phyloP scores from a whole-genome alignment of 2,113 vertebrate species.

The Rhadina sibilatrix region DNA sequence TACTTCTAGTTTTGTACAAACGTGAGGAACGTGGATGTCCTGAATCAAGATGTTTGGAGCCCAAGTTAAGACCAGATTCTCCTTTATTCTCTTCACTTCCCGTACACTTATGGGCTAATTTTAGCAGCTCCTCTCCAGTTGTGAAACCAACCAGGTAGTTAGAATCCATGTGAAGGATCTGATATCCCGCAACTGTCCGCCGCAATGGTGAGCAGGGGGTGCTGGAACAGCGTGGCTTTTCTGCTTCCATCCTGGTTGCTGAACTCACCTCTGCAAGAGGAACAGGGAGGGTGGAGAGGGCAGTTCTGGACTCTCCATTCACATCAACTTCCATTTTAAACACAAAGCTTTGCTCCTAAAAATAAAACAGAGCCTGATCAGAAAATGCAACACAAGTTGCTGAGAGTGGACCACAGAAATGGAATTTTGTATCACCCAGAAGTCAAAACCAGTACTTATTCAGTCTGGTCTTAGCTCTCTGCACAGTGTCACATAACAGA shows the following conservation, averaged over 20 bases:
- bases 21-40: conserved; percentile 83
- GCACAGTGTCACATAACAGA: neutral
- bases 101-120: conserved; percentile 86
- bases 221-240: conserved; percentile 92
- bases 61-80: conserved; percentile 72
- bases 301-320: conserved; percentile 83
- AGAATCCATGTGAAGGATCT: conserved; percentile 97
- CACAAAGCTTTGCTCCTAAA: conserved; percentile 66
- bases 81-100: conserved; percentile 77
- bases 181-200: conserved; percentile 87
- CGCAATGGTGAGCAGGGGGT: conserved; percentile 92
- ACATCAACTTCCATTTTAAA: conserved; percentile 91
- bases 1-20: conserved; percentile 85
- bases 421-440: neutral
- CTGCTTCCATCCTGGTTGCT: conserved; percentile 76
- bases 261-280: conserved; percentile 78
- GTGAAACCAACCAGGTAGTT: conserved; percentile 95
- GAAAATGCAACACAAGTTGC: neutral
- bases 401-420: neutral
- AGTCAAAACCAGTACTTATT: neutral
- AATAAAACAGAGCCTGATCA: conserved; percentile 60
- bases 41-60: conserved; percentile 80
- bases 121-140: conserved; percentile 92
- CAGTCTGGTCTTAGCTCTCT: neutral
- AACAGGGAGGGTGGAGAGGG: conserved; percentile 79